These are phyloP conservation scores for Falco cherrug DNA, from an alignment of 2,797 vertebrate species.

Conservation along the genomic window DNA sequence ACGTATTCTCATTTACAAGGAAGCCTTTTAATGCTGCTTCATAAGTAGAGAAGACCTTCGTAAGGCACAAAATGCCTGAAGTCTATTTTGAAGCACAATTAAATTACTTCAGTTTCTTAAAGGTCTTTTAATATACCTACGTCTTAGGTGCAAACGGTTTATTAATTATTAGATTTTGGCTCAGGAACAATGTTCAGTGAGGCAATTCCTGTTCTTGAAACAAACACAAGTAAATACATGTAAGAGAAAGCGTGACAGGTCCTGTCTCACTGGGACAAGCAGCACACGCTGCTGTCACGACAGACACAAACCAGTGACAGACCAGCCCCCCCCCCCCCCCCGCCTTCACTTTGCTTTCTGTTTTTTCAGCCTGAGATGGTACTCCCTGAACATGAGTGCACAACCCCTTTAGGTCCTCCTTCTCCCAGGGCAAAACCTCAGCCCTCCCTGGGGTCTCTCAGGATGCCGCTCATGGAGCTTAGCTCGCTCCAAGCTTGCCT, in stretches of 20 bases:
- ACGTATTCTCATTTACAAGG: neutral
- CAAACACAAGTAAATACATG: accelerated
- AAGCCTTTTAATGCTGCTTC: neutral
- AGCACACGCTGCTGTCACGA: neutral
- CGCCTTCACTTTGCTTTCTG: no score
- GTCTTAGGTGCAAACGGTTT: neutral
- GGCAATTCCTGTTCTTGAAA: neutral
- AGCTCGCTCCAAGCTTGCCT: neutral
- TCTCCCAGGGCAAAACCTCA: neutral
- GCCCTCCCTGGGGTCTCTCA: neutral
- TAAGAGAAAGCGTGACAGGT: neutral
- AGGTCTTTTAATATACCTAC: neutral
- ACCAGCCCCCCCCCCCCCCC: accelerated
- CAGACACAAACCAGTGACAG: neutral
- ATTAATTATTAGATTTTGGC: neutral
- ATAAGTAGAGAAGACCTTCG: neutral
- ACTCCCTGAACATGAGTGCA: neutral
- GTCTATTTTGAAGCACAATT: neutral
- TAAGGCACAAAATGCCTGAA: neutral
- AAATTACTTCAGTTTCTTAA: neutral
- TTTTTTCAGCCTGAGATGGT: neutral
- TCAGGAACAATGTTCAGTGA: neutral
- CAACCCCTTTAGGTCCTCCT: neutral
- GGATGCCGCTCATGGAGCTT: accelerated
- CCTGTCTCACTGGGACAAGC: neutral